Percentiles rank a stretch among this genome's conserved stretches.
These are phyloP conservation scores for Chionodraco myersi DNA, from an alignment of 2,113 vertebrate species.

Conservation along the genomic window DNA sequence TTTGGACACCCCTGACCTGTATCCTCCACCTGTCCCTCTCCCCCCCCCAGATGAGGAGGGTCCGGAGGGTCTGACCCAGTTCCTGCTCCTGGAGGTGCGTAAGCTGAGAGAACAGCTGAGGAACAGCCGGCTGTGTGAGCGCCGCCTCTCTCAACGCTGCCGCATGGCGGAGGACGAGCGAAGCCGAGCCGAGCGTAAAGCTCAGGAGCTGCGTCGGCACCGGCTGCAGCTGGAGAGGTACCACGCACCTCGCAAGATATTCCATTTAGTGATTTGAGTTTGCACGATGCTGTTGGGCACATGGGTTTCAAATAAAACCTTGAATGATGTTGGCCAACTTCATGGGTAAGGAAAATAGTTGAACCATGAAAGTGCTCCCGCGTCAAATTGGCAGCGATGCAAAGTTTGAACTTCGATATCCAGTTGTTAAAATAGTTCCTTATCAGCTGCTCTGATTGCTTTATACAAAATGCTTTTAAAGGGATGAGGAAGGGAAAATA, in stretches of 20 bases:
- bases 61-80: constrained; percentile 94
- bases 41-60: constrained; percentile 91
- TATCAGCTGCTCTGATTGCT: background rate
- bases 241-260: background rate
- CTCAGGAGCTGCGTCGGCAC: constrained; percentile 87
- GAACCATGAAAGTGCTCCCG: background rate
- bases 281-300: too few relatives aligned
- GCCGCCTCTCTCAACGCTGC: constrained; percentile 90
- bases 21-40: background rate
- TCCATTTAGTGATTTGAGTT: background rate
- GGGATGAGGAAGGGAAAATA: too few relatives aligned
- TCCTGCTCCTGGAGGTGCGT: constrained; percentile 93
- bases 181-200: constrained; percentile 83
- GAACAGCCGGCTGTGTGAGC: constrained; percentile 87
- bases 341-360: background rate
- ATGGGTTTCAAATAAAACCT: background rate
- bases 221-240: constrained; percentile 88
- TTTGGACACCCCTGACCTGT: too few relatives aligned
- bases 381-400: background rate
- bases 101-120: constrained; percentile 90
- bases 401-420: background rate
- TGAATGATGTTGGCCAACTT: background rate
- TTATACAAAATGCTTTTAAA: too few relatives aligned
- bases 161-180: constrained; percentile 90
- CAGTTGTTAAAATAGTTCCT: background rate